phyloP scores from a whole-genome alignment of 2,888 invertebrate genomes.

The Eristalis intricaria region DNA sequence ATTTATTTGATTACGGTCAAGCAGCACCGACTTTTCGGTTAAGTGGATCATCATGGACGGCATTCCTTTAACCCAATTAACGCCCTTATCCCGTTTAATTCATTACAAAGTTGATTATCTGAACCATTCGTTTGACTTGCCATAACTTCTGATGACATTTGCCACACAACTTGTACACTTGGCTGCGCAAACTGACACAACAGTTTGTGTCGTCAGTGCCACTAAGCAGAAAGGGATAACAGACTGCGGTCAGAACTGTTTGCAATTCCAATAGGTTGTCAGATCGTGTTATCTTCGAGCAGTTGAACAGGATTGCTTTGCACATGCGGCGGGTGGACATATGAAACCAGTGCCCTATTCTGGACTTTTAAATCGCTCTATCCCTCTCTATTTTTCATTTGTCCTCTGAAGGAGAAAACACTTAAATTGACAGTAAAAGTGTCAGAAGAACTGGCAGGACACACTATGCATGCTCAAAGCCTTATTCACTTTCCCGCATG shows the following conservation, averaged over 20 bases:
- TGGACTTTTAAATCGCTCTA: conserved; percentile 31
- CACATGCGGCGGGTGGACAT: conserved; percentile 58
- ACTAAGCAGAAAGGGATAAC: background rate
- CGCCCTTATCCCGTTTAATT: conserved; percentile 34
- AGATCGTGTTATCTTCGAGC: conserved; percentile 53
- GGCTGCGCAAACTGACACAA: conserved; percentile 21
- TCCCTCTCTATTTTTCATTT: background rate
- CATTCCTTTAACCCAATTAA: conserved; percentile 35
- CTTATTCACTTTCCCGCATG: background rate
- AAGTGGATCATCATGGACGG: background rate
- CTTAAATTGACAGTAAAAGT: conserved; percentile 66
- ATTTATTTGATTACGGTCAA: background rate
- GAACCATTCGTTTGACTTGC: conserved; percentile 55
- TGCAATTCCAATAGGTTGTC: conserved; percentile 69
- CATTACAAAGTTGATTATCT: conserved; percentile 54
- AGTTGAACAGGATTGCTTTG: conserved; percentile 59
- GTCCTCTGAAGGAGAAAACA: conserved; percentile 30
- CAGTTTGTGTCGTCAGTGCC: background rate
- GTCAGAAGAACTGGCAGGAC: conserved; percentile 37
- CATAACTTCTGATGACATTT: conserved; percentile 52
- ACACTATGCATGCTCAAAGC: conserved; percentile 30
- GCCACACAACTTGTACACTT: conserved; percentile 27
- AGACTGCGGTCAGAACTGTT: conserved; percentile 50
- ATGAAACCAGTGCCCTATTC: background rate
- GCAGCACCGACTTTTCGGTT: background rate